These are phyloP conservation scores for Pherbina coryleti DNA, from an alignment of 2,888 invertebrate species.

Conservation along the genomic window DNA sequence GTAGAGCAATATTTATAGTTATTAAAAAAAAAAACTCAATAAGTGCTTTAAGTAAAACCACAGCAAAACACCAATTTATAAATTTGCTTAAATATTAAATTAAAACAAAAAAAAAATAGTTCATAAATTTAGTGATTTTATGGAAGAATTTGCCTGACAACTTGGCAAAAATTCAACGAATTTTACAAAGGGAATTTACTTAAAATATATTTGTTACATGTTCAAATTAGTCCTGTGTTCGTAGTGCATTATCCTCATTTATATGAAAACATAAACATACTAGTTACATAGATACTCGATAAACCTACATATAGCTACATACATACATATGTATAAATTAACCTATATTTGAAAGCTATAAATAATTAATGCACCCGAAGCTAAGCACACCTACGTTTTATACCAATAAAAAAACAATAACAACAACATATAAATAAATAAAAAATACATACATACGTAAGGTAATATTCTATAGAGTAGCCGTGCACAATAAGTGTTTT, in stretches of 20 bases:
- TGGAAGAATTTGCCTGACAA: not conserved
- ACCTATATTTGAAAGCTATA: not conserved
- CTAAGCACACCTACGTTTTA: not conserved
- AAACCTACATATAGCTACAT: not conserved
- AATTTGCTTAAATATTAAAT: not conserved
- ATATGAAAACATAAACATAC: not conserved
- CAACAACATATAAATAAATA: not conserved
- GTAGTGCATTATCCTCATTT: constrained; percentile 26
- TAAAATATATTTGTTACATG: not conserved
- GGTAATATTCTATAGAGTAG: not conserved
- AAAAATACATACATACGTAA: not conserved
- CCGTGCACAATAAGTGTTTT: no score
- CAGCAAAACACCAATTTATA: not conserved
- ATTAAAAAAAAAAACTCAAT: not conserved
- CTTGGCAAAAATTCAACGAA: not conserved
- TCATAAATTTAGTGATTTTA: not conserved
- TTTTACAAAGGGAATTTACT: not conserved
- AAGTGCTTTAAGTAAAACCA: constrained; percentile 11
- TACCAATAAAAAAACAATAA: not conserved
- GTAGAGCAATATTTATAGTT: not conserved
- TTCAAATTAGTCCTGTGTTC: constrained; percentile 1
- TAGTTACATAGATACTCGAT: not conserved
- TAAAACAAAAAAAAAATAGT: not conserved
- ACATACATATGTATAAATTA: not conserved
- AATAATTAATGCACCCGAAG: not conserved